Conservation (phyloP, 2,888 invertebrate genomes). For the Urechis unicinctus region DNA sequence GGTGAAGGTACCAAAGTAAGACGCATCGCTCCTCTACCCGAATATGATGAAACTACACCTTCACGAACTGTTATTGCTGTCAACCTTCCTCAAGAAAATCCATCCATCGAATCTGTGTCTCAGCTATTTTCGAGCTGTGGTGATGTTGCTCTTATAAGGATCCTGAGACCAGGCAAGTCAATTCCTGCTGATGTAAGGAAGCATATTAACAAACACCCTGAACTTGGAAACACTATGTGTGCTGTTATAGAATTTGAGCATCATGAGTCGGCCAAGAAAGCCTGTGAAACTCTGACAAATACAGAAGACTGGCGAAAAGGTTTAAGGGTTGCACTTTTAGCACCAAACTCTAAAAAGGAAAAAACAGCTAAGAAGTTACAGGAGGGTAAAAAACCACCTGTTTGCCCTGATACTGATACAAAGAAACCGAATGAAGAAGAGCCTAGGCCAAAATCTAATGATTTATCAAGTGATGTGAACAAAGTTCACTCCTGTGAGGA, state of each 20-base stretch:
- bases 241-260: conserved; percentile 86
- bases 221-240: conserved; percentile 73
- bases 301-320: conserved; percentile 46
- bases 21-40: conserved; percentile 75
- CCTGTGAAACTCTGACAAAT: conserved; percentile 57
- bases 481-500: neutral
- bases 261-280: conserved; percentile 77
- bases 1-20: conserved; percentile 84
- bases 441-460: too few relatives aligned
- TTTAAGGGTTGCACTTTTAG: conserved; percentile 45
- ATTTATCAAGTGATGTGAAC: too few relatives aligned
- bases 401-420: too few relatives aligned
- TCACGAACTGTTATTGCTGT: conserved; percentile 85
- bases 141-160: conserved; percentile 80
- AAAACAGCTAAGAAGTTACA: neutral
- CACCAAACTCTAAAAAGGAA: conserved; percentile 8
- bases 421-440: conserved; percentile 11
- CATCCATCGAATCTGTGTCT: conserved; percentile 84
- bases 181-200: conserved; percentile 85
- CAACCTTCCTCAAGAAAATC: conserved; percentile 74
- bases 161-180: conserved; percentile 80
- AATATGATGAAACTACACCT: conserved; percentile 85
- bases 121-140: conserved; percentile 80
- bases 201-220: conserved; percentile 84
- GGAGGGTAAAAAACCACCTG: too few relatives aligned